These are phyloP conservation scores for Melipona bicolor DNA, from an alignment of 2,888 invertebrate genomes.

Conservation along the genomic window DNA sequence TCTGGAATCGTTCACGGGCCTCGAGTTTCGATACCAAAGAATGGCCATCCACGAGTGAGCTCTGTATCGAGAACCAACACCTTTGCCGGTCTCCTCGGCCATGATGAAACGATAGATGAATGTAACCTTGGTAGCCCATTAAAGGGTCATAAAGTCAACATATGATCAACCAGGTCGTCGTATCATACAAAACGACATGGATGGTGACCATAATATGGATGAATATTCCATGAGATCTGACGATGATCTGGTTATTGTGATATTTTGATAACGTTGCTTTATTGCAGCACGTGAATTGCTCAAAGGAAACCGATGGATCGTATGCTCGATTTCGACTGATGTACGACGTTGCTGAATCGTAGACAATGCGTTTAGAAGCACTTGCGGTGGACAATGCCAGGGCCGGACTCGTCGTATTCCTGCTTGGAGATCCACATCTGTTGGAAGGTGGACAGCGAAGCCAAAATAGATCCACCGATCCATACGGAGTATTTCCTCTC, in stretches of 20 bases:
- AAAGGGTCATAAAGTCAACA: conserved; percentile 10
- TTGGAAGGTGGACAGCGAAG: conserved; percentile 95
- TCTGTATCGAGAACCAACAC: conserved; percentile 60
- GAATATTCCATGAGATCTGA: conserved; percentile 63
- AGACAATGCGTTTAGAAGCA: conserved; percentile 90
- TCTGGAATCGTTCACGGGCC: neutral
- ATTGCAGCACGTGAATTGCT: conserved; percentile 62
- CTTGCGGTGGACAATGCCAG: conserved; percentile 99
- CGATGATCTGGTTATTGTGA: conserved; percentile 53
- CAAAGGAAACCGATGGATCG: conserved; percentile 30
- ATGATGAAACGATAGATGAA: conserved; percentile 54
- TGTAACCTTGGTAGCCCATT: conserved; percentile 25
- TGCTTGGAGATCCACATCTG: conserved; percentile 99
- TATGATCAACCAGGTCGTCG: conserved; percentile 41
- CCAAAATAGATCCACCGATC: conserved; percentile 99
- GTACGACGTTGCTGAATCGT: conserved; percentile 47
- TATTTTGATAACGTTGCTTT: conserved; percentile 58
- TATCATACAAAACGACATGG: conserved; percentile 26
- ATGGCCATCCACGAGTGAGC: conserved; percentile 46
- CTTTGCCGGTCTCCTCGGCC: conserved; percentile 57
- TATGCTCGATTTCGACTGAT: conserved; percentile 35
- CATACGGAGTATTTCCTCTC: conserved; percentile 99
- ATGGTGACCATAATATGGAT: conserved; percentile 33
- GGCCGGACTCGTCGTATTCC: conserved; percentile 98
- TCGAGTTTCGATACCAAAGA: conserved; percentile 27